These are phyloP conservation scores for Augochlorella aurata DNA, from an alignment of 2,888 invertebrate genomes.

Conservation along the genomic window DNA sequence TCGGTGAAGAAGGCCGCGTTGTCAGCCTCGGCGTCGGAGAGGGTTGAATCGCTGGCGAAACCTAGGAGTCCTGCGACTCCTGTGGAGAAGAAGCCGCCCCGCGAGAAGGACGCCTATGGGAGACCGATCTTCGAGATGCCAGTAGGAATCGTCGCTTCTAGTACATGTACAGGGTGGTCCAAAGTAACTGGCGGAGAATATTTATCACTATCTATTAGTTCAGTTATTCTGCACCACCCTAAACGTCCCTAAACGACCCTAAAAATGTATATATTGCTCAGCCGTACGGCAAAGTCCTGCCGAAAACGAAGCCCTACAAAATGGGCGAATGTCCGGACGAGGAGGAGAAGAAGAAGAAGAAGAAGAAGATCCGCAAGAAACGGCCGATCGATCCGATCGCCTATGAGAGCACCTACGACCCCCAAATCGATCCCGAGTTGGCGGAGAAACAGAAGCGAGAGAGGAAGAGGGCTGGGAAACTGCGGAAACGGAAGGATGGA, in stretches of 20 bases:
- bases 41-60: constrained; percentile 61
- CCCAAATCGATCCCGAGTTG: constrained; percentile 65
- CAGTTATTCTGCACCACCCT: too few relatives aligned
- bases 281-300: constrained; percentile 65
- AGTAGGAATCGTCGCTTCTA: constrained; percentile 48
- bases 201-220: too few relatives aligned
- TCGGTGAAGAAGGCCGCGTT: constrained; percentile 66
- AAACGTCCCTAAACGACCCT: too few relatives aligned
- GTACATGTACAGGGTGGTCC: neutral
- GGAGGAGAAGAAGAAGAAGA: constrained; percentile 24
- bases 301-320: constrained; percentile 62
- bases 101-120: constrained; percentile 70
- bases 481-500: neutral
- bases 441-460: constrained; percentile 67
- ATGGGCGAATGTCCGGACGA: constrained; percentile 59
- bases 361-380: constrained; percentile 11
- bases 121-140: constrained; percentile 66
- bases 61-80: constrained; percentile 66
- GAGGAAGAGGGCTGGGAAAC: constrained; percentile 57
- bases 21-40: constrained; percentile 52
- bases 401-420: constrained; percentile 70
- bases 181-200: too few relatives aligned
- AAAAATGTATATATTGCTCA: neutral
- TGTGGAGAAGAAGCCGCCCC: constrained; percentile 60
- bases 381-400: constrained; percentile 66